Evolutionary conservation across 2,113 vertebrate genomes (phyloP), one percentile per base, ranked within the genome.

Genomic region (Cnemophilus loriae): DNA sequence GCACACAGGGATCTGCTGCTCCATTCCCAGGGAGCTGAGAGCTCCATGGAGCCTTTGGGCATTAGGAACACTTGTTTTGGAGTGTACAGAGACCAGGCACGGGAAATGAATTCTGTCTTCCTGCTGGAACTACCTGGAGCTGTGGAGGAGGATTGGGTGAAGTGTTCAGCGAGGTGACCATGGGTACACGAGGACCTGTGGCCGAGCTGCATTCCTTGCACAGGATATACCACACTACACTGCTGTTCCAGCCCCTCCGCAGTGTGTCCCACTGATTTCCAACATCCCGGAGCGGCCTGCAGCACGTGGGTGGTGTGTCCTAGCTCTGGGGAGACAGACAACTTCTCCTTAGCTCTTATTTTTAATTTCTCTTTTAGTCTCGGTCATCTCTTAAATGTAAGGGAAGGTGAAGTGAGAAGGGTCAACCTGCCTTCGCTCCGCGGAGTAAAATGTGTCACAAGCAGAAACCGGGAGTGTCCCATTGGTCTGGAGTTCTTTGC

Each of bases 21-120:
- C 67, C 64, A 1, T 32, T 46, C 56, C 84, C 92, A 55, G 84
- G 46, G 19, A 47, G 6, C 90, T 24, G 63, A 41, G 75, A 27
- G 69, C 41, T 70, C 15, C 1, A 0, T 26, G 57, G 32, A 80
- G 74, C 18, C 0, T 56, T 65, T 7, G 96, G 95, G 90, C 87
- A 93, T 94, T 94, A 93, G 87, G 80, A 94, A 64, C 81, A 5
- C 80, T 82, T n/a, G 77, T 60, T 89, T 21, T 32, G 90, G 84
- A 89, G 81, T 7, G 65, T 74, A 10, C 71, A 26, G 90, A 21
- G 49, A 68, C 44, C 75, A 64, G 91, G n/a, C 74, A 20, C n/a
- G 9, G 89, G 85, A 76, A 41, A 33, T 10, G 11, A 55, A 5
- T 16, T 24, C 19, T 42, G 41, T n/a, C 61, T 79, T 76, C n/a